Evolutionary conservation across 1,140 invertebrate genomes (phyloP).

Genomic region (Zaprionus nigranus): DNA sequence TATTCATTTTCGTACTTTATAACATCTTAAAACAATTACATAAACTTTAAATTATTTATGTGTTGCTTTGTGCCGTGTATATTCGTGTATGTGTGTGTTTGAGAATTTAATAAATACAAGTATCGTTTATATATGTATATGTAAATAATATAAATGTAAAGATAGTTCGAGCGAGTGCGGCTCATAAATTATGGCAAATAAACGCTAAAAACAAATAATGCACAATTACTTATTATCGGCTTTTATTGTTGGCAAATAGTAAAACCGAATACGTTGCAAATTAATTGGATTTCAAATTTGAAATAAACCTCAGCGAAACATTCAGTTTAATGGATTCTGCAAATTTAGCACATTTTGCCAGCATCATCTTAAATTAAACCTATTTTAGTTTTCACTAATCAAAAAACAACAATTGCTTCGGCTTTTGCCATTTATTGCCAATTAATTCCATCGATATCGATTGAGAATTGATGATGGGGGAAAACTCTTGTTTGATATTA

Average conservation of each 20-base stretch:
- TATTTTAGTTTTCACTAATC: constrained; percentile 11
- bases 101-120: constrained; percentile 27
- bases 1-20: constrained; percentile 36
- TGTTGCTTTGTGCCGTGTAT: constrained; percentile 8
- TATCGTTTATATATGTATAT: constrained; percentile 14
- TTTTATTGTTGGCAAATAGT: constrained; percentile 32
- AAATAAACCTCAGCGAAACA: constrained; percentile 9
- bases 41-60: constrained; percentile 64
- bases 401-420: constrained; percentile 21
- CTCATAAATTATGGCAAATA: constrained; percentile 64
- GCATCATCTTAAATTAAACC: constrained; percentile 16
- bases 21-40: constrained; percentile 62
- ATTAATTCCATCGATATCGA: constrained; percentile 2
- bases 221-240: constrained; percentile 47
- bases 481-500: constrained; percentile 9
- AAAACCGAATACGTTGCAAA: constrained; percentile 34
- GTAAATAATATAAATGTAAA: constrained; percentile 17
- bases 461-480: constrained; percentile 18
- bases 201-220: constrained; percentile 33
- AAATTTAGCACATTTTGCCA: background rate
- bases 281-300: constrained; percentile 25
- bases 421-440: constrained; percentile 34
- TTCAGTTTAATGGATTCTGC: constrained; percentile 1
- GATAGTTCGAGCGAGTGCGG: constrained; percentile 46
- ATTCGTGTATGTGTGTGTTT: constrained; percentile 26